A percentile compares a stretch with the other conserved stretches of the same genome.
Conservation (phyloP, 2,113 vertebrate genomes). For the Grallaria varia region DNA sequence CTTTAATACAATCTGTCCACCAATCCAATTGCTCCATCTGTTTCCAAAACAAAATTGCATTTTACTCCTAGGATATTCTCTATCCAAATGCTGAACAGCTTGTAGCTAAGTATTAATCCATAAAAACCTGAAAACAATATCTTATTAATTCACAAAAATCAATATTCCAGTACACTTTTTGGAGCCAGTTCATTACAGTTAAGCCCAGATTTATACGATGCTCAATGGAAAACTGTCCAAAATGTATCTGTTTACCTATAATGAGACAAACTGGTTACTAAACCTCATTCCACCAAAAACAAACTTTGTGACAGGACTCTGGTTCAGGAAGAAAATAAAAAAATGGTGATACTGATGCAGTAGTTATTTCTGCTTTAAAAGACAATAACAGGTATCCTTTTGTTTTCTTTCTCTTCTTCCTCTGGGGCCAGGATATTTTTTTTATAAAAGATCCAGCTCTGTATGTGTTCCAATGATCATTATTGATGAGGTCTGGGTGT, state of each 20-base stretch:
- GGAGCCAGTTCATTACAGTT: slow-evolving; percentile 17
- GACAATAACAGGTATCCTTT: neutral
- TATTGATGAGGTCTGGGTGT: neutral
- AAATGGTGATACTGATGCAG: neutral
- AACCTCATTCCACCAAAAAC: neutral
- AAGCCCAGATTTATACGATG: neutral
- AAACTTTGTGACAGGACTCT: neutral
- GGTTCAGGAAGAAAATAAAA: neutral
- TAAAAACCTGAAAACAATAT: slow-evolving; percentile 50
- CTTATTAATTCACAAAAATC: slow-evolving; percentile 62
- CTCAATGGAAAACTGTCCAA: slow-evolving; percentile 13
- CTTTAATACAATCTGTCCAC: slow-evolving; percentile 23
- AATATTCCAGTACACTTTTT: slow-evolving; percentile 22
- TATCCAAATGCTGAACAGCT: slow-evolving; percentile 40
- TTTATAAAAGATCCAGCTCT: neutral
- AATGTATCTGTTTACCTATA: slow-evolving; percentile 7
- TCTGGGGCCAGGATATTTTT: neutral
- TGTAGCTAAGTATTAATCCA: slow-evolving; percentile 64
- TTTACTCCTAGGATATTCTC: slow-evolving; percentile 36
- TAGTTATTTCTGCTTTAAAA: neutral
- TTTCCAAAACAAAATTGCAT: slow-evolving; percentile 46
- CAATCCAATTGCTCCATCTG: slow-evolving; percentile 18
- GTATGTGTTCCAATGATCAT: neutral
- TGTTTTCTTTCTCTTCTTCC: neutral
- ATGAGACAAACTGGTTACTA: neutral